phyloP scores from a whole-genome alignment of 2,797 vertebrate genomes.

The Carcharodon carcharias region DNA sequence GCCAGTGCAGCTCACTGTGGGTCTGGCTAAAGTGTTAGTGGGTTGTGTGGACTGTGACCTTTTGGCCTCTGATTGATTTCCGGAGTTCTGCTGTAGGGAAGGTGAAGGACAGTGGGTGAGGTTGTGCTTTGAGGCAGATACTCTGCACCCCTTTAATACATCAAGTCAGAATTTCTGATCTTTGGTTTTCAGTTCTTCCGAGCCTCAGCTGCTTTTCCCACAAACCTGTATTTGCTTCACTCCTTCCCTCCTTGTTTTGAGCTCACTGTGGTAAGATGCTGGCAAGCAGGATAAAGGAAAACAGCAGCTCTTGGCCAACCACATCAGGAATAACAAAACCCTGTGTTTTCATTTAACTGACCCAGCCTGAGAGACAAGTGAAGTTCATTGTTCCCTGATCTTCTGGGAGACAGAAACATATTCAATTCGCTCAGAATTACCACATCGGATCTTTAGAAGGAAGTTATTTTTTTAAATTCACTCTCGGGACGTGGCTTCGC shows the following conservation, averaged over 20 bases:
- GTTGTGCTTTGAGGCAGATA: no score
- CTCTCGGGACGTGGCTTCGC: no score
- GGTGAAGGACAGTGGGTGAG: no score
- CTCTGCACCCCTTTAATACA: not conserved
- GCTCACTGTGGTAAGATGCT: not conserved
- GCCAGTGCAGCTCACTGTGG: no score
- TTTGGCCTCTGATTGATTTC: no score
- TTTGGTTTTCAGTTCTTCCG: not conserved
- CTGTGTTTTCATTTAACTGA: not conserved
- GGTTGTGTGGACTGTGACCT: no score
- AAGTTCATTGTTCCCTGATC: not conserved
- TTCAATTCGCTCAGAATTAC: not conserved
- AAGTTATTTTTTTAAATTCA: no score
- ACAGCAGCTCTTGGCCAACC: no score
- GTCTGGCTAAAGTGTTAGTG: no score
- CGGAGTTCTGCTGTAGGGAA: no score
- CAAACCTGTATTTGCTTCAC: not conserved
- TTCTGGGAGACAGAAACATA: not conserved
- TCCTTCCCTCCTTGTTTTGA: not conserved
- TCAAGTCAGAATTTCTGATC: not conserved
- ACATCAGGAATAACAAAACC: not conserved
- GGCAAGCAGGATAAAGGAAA: not conserved
- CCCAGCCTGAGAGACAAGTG: not conserved
- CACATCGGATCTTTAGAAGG: not conserved
- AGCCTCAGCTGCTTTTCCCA: not conserved